These are phyloP conservation scores for Rhagoletis zephyria DNA, from an alignment of 1,140 invertebrate species.

Conservation along the genomic window DNA sequence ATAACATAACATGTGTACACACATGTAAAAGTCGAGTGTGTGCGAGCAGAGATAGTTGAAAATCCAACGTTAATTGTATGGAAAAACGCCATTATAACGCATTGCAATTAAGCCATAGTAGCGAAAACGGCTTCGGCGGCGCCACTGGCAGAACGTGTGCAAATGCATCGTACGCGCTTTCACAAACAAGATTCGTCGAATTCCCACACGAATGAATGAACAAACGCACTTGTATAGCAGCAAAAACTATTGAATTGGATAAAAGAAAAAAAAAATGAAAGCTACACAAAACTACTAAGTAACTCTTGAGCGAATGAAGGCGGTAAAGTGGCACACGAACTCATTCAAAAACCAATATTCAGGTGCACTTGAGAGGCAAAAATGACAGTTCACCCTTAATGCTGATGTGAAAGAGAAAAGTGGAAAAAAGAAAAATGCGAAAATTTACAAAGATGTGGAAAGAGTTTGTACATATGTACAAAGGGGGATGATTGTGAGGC, in stretches of 20 bases:
- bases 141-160: background rate
- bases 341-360: constrained; percentile 44
- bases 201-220: background rate
- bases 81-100: constrained; percentile 30
- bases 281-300: background rate
- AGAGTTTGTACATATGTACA: background rate
- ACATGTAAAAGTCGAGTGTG: background rate
- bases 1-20: background rate
- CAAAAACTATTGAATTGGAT: background rate
- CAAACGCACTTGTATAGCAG: background rate
- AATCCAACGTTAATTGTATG: constrained; percentile 43
- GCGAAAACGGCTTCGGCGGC: background rate
- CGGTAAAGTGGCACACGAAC: constrained; percentile 40
- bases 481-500: background rate
- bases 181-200: background rate
- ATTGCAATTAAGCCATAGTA: constrained; percentile 29
- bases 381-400: constrained; percentile 2
- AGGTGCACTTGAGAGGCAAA: constrained; percentile 19
- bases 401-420: background rate
- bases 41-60: background rate
- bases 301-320: background rate
- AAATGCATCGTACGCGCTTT: background rate
- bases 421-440: background rate
- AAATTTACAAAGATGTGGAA: background rate
- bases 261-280: background rate